Percentiles rank a stretch among this genome's conserved stretches.
phyloP scores from a whole-genome alignment of 2,888 invertebrate species.

The Drosophila maculinotata region DNA sequence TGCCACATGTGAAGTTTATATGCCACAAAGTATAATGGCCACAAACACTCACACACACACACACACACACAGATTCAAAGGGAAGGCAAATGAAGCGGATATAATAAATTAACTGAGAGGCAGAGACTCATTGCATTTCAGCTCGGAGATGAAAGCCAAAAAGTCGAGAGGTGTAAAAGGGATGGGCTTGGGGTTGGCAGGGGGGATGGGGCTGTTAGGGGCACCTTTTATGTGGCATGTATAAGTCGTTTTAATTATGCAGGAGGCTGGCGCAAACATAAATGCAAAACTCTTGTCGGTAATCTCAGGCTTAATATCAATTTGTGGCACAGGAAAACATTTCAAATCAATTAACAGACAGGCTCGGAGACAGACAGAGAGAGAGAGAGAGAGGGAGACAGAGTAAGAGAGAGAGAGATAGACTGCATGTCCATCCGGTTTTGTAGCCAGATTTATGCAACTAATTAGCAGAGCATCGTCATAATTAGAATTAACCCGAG shows the following conservation, averaged over 20 bases:
- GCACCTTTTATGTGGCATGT: conserved; percentile 45
- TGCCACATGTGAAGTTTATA: conserved; percentile 54
- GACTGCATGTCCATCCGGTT: conserved; percentile 53
- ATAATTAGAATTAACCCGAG: conserved; percentile 46
- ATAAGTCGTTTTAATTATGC: conserved; percentile 69
- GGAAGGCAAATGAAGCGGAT: conserved; percentile 63
- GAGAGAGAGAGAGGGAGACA: conserved; percentile 2
- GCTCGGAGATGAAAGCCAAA: conserved; percentile 37
- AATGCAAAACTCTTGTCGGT: conserved; percentile 75
- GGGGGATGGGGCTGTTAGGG: background rate
- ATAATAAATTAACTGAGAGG: conserved; percentile 68
- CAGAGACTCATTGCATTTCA: conserved; percentile 51
- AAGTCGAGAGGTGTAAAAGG: conserved; percentile 48
- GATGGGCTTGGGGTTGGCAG: too few species aligned
- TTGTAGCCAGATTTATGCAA: conserved; percentile 75
- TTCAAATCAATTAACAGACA: conserved; percentile 76
- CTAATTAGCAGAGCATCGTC: conserved; percentile 68
- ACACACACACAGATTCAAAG: conserved; percentile 7
- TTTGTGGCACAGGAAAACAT: conserved; percentile 61
- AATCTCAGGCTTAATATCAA: conserved; percentile 48
- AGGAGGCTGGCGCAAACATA: conserved; percentile 42
- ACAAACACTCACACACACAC: conserved; percentile 28
- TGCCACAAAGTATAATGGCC: conserved; percentile 70
- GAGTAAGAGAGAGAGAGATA: background rate
- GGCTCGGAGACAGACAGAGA: background rate